A percentile compares a stretch with the other conserved stretches of the same genome.
phyloP scores from a whole-genome alignment of 2,888 invertebrate genomes.

The Ptychoptera albimana region DNA sequence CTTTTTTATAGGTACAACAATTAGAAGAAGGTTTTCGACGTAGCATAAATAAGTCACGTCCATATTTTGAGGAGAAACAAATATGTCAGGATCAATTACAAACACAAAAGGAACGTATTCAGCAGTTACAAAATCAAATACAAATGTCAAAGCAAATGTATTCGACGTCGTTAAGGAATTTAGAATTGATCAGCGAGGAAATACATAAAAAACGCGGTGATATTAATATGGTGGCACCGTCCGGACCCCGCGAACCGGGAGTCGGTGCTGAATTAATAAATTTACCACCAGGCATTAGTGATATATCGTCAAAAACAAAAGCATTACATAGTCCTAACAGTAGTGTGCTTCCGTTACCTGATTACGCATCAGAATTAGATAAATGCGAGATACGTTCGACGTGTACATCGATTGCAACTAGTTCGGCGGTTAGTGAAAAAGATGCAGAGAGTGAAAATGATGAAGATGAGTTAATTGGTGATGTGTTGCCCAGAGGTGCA shows the following conservation, averaged over 20 bases:
- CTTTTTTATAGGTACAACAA: constrained; percentile 42
- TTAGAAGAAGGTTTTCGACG: constrained; percentile 69
- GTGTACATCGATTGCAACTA: constrained; percentile 36
- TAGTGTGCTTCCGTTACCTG: constrained; percentile 21
- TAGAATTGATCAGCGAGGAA: constrained; percentile 85
- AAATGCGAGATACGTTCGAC: constrained; percentile 38
- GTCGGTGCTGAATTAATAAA: constrained; percentile 50
- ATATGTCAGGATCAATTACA: constrained; percentile 72
- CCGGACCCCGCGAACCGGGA: constrained; percentile 44
- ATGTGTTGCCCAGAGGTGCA: too few relatives aligned
- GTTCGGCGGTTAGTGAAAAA: constrained; percentile 34
- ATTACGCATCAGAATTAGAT: constrained; percentile 39
- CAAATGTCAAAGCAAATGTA: constrained; percentile 58
- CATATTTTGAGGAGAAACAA: constrained; percentile 83
- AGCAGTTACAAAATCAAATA: constrained; percentile 64
- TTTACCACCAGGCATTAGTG: constrained; percentile 13
- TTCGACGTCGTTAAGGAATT: constrained; percentile 60
- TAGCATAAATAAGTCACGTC: constrained; percentile 70
- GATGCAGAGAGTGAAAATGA: constrained; percentile 19
- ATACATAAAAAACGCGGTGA: constrained; percentile 45
- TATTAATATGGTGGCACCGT: constrained; percentile 18
- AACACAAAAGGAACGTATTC: constrained; percentile 71
- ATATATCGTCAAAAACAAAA: constrained; percentile 2
- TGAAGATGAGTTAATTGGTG: constrained; percentile 19
- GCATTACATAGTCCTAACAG: constrained; percentile 14